Evolutionary conservation across 2,113 vertebrate genomes (phyloP).

Genomic region (Nerophis lumbriciformis): DNA sequence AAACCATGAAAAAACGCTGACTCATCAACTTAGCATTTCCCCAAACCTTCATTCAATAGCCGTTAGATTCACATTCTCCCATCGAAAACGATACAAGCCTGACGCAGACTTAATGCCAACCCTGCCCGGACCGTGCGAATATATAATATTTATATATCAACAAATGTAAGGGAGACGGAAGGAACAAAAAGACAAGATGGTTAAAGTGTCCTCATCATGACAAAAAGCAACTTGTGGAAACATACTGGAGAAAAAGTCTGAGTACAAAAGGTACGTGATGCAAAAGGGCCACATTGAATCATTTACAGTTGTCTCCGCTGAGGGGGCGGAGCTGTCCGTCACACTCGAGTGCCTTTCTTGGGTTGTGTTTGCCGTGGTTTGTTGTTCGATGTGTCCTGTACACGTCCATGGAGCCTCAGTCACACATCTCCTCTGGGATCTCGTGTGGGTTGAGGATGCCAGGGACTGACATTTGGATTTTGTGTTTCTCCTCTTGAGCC

Average conservation of each 20-base stretch:
- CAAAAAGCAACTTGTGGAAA: constrained; percentile 85
- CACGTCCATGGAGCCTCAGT: constrained; percentile 73
- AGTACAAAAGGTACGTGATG: constrained; percentile 87
- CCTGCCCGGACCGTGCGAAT: constrained; percentile 64
- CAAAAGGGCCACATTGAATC: constrained; percentile 96
- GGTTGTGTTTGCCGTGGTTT: constrained; percentile 54
- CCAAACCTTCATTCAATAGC: constrained; percentile 70
- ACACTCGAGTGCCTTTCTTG: constrained; percentile 47
- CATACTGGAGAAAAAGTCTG: constrained; percentile 91
- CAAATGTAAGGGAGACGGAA: constrained; percentile 28
- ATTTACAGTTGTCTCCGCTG: constrained; percentile 83
- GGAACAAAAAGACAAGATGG: constrained; percentile 50
- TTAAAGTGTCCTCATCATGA: constrained; percentile 83
- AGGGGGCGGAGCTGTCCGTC: constrained; percentile 26
- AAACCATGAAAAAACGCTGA: constrained; percentile 74
- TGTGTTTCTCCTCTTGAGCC: constrained; percentile 98
- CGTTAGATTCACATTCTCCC: constrained; percentile 77
- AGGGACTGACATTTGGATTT: constrained; percentile 98
- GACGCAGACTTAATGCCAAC: constrained; percentile 68
- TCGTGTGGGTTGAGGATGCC: constrained; percentile 99
- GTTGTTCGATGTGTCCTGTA: constrained; percentile 35
- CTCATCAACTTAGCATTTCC: constrained; percentile 67
- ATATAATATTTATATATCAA: constrained; percentile 55
- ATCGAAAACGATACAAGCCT: constrained; percentile 58
- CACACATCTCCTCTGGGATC: constrained; percentile 99